A percentile compares a stretch with the other conserved stretches of the same genome.
Evolutionary conservation across 2,888 invertebrate species (phyloP).

Genomic region (Reticulitermes lucifugus): DNA sequence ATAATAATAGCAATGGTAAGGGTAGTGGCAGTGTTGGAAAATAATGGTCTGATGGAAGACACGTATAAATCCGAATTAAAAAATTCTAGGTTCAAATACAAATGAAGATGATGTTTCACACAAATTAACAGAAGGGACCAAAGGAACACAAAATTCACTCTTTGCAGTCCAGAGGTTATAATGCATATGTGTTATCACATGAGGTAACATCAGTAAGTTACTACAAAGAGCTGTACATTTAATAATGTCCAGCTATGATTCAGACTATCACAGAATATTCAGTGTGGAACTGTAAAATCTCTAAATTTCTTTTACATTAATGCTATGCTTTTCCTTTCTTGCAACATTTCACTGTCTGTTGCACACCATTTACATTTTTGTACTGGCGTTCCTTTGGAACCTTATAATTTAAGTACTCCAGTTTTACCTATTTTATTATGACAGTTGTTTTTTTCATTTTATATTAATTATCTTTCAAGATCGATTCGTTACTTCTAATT

Average conservation of each 20-base stretch:
- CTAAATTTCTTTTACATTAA: no score
- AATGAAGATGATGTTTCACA: not conserved
- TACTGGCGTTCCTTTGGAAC: not conserved
- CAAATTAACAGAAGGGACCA: not conserved
- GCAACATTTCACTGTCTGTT: not conserved
- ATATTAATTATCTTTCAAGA: not conserved
- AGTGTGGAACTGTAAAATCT: no score
- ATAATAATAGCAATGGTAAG: not conserved
- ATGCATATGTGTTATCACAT: not conserved
- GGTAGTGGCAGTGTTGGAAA: not conserved
- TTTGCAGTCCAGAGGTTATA: not conserved
- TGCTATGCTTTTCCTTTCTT: no score
- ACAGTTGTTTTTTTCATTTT: not conserved
- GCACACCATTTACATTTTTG: not conserved
- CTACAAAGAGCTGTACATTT: no score
- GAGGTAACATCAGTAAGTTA: no score
- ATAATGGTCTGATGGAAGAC: conserved; percentile 19
- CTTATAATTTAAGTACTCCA: not conserved
- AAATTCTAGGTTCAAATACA: not conserved
- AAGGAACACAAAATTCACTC: not conserved
- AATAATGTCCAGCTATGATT: not conserved
- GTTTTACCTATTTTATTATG: not conserved
- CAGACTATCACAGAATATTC: not conserved
- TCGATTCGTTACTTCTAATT: not conserved
- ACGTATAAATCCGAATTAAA: not conserved